Evolutionary conservation across 2,888 invertebrate genomes (phyloP).

Genomic region (Tiliacea citrago): DNA sequence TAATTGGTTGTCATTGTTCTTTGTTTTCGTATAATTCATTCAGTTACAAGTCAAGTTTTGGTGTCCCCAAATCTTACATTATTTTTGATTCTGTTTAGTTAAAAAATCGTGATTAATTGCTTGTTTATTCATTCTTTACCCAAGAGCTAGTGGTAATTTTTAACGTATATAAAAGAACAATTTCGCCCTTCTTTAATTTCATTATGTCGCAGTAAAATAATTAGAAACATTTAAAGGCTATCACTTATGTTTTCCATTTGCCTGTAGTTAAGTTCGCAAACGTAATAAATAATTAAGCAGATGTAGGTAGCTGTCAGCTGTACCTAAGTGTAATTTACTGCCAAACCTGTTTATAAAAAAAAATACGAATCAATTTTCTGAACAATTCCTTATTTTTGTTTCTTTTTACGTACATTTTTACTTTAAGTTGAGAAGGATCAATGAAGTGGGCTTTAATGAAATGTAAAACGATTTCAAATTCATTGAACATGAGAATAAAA

Average conservation of each 20-base stretch:
- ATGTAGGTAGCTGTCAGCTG: constrained; percentile 63
- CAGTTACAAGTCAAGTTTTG: too few relatives aligned
- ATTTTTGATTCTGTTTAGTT: too few relatives aligned
- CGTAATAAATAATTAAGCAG: constrained; percentile 64
- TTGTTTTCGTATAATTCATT: constrained; percentile 20
- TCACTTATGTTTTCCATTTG: constrained; percentile 28
- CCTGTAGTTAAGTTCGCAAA: constrained; percentile 17
- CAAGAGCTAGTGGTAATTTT: background rate
- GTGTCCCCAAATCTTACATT: background rate
- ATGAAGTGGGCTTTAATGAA: background rate
- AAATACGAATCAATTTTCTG: constrained; percentile 28
- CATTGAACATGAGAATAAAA: background rate
- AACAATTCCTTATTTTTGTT: background rate
- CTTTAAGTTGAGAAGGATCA: too few relatives aligned
- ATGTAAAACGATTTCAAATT: background rate
- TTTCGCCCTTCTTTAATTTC: background rate
- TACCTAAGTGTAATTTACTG: constrained; percentile 41
- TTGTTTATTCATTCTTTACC: background rate
- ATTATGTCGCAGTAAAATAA: constrained; percentile 9
- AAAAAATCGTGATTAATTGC: too few relatives aligned
- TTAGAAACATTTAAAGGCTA: constrained; percentile 23
- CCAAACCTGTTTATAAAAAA: constrained; percentile 36
- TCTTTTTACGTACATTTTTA: background rate
- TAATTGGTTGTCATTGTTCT: constrained; percentile 4
- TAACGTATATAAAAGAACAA: background rate